Evolutionary conservation across 37 sponge, comb jelly and placozoan species (phyloP).

Genomic region (Amphimedon queenslandica): DNA sequence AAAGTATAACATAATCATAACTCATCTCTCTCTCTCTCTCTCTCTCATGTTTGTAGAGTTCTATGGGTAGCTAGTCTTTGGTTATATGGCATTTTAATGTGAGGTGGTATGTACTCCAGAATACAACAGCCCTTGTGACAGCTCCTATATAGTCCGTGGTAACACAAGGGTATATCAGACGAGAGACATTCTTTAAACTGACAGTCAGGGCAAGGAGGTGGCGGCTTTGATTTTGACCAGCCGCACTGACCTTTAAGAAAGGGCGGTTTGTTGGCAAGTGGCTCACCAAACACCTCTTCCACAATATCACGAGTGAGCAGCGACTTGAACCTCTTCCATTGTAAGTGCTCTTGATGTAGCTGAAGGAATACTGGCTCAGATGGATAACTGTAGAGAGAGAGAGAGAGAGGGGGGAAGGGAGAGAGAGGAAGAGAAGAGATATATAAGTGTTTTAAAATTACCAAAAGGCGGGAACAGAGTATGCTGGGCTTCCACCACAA

Average conservation of each 20-base stretch:
- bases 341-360: slow-evolving; percentile 15
- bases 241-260: neutral
- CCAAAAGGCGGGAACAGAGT: too few species aligned
- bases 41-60: too few species aligned
- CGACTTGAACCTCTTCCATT: slow-evolving; percentile 28
- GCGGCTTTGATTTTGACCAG: neutral
- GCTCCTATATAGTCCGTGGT: neutral
- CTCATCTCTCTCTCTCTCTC: too few species aligned
- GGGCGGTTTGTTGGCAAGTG: neutral
- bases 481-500: too few species aligned
- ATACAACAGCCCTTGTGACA: neutral
- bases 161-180: neutral
- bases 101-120: neutral
- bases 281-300: neutral
- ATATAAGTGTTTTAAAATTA: too few species aligned
- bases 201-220: neutral
- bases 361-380: slow-evolving; percentile 1
- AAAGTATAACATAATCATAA: too few species aligned
- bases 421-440: neutral
- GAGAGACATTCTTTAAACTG: neutral
- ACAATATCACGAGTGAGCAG: slow-evolving; percentile 9
- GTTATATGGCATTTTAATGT: neutral
- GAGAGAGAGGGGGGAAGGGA: neutral
- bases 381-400: slow-evolving; percentile 28
- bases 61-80: too few species aligned